These are phyloP conservation scores for Chrysotoxum bicinctum DNA, from an alignment of 2,888 invertebrate genomes.

Conservation along the genomic window DNA sequence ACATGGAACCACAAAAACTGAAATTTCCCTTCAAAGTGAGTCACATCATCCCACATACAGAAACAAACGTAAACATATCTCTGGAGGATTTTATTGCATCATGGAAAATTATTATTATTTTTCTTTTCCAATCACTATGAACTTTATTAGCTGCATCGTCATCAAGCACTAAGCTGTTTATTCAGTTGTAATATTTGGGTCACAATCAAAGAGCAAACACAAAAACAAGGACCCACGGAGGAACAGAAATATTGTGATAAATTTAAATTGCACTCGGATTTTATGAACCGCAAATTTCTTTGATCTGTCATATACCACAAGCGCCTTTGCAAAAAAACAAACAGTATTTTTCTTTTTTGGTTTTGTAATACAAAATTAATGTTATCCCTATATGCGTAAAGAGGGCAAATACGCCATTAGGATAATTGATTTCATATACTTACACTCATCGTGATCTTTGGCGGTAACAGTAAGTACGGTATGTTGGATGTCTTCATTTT, in stretches of 20 bases:
- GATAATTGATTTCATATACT: slow-evolving; percentile 83
- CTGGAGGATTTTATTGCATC: slow-evolving; percentile 9
- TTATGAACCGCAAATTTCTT: slow-evolving; percentile 1
- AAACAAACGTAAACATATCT: background rate
- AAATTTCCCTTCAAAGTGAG: slow-evolving; percentile 35
- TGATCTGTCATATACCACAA: background rate
- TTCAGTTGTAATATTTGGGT: background rate
- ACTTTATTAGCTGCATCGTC: background rate
- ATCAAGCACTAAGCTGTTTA: background rate
- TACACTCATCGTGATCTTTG: slow-evolving; percentile 99
- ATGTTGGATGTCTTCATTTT: slow-evolving; percentile 98
- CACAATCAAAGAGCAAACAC: background rate
- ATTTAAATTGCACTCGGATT: background rate
- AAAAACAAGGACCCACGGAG: background rate
- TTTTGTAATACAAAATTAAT: background rate
- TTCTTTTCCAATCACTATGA: background rate
- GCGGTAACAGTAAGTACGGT: slow-evolving; percentile 98
- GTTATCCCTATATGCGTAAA: background rate
- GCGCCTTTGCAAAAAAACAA: too few relatives aligned
- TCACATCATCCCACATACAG: background rate
- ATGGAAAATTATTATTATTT: background rate
- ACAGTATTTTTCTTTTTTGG: background rate
- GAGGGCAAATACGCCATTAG: slow-evolving; percentile 40
- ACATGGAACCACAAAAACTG: background rate
- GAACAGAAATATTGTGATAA: background rate